Evolutionary conservation across 1,140 invertebrate genomes (phyloP).

Genomic region (Steinernema khuongi): DNA sequence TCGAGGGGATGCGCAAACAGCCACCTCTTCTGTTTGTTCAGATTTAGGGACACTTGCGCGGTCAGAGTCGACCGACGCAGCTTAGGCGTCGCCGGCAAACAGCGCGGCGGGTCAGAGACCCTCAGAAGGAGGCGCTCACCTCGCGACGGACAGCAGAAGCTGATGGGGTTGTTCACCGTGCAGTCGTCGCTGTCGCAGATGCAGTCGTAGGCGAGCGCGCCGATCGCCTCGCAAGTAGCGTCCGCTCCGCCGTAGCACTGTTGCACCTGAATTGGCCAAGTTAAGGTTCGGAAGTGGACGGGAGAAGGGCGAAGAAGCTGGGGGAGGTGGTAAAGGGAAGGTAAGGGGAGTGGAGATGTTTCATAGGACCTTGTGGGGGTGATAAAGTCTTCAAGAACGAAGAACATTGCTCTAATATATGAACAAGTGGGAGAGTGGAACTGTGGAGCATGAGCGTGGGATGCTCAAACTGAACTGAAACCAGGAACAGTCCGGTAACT

Average conservation of each 20-base stretch:
- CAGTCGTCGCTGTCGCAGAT: constrained; percentile 58
- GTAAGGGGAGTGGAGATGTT: too few species aligned
- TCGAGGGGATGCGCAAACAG: constrained; percentile 7
- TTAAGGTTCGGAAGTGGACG: neutral
- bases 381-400: too few species aligned
- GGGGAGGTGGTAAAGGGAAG: neutral
- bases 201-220: constrained; percentile 55
- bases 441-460: too few species aligned
- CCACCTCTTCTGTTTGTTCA: constrained; percentile 10
- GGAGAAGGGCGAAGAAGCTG: neutral
- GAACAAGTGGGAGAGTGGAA: too few species aligned
- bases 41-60: constrained; percentile 14
- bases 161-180: constrained; percentile 58
- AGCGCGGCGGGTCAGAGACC: neutral
- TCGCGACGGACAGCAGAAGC: constrained; percentile 57
- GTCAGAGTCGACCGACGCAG: neutral
- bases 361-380: too few species aligned
- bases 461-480: too few species aligned
- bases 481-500: too few species aligned
- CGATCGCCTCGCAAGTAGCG: constrained; percentile 57
- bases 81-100: neutral
- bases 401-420: too few species aligned
- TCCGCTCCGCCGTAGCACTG: constrained; percentile 58
- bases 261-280: constrained; percentile 40
- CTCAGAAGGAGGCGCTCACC: constrained; percentile 26